phyloP scores from a whole-genome alignment of 2,888 invertebrate genomes.

The Thymelicus sylvestris region DNA sequence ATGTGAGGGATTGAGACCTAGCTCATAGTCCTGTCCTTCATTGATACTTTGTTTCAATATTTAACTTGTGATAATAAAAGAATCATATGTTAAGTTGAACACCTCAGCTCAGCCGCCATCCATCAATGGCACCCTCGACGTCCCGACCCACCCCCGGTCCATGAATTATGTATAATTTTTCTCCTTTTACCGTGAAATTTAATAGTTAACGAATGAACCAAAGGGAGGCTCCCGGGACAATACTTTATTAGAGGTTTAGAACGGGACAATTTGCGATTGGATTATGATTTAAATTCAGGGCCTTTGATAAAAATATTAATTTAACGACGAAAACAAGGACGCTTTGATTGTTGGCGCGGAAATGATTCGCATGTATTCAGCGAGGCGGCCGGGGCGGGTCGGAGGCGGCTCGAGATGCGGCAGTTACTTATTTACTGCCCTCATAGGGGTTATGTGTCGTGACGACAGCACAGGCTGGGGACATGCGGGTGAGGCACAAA shows the following conservation, averaged over 20 bases:
- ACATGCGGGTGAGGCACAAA: too few relatives aligned
- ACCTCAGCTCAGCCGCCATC: too few relatives aligned
- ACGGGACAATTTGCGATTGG: constrained; percentile 46
- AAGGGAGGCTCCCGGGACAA: constrained; percentile 41
- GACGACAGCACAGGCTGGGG: too few relatives aligned
- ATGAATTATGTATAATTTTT: constrained; percentile 48
- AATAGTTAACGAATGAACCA: constrained; percentile 45
- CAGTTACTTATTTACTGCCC: neutral
- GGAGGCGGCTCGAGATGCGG: constrained; percentile 2
- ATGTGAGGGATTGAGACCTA: too few relatives aligned
- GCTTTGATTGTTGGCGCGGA: constrained; percentile 15
- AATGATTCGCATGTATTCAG: constrained; percentile 8
- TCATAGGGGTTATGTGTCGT: neutral
- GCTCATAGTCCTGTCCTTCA: too few relatives aligned
- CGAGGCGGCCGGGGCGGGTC: neutral
- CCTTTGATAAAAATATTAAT: constrained; percentile 20
- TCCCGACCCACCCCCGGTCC: constrained; percentile 34
- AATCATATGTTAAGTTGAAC: too few relatives aligned
- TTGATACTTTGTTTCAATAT: too few relatives aligned
- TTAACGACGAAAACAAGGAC: neutral
- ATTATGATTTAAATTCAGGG: constrained; percentile 39
- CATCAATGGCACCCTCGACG: neutral
- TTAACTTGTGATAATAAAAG: too few relatives aligned
- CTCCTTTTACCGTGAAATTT: constrained; percentile 46
- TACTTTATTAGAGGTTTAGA: constrained; percentile 49